Percentiles rank a stretch among this genome's conserved stretches.
These are phyloP conservation scores for Ormyrus labotus DNA, from an alignment of 2,888 invertebrate species.

Conservation along the genomic window DNA sequence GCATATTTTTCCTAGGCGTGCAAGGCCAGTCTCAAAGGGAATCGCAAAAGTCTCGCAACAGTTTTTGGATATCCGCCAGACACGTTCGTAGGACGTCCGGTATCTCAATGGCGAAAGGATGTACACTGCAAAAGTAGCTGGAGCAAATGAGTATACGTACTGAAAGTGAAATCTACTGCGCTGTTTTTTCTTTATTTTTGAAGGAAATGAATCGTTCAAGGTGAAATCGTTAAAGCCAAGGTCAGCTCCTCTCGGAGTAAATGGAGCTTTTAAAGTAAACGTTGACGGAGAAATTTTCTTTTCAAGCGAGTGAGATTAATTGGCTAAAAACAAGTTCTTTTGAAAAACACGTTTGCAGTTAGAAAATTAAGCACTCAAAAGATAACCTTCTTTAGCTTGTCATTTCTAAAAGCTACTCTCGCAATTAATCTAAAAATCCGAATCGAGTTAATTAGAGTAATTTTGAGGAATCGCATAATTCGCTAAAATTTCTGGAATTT, in stretches of 20 bases:
- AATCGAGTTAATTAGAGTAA: background rate
- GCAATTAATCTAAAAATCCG: too few species aligned
- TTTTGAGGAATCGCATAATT: background rate
- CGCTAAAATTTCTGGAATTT: background rate
- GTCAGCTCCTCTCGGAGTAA: too few species aligned
- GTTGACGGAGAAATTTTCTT: background rate
- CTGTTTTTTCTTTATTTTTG: conserved; percentile 18
- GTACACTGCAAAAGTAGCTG: background rate
- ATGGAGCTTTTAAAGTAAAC: too few species aligned
- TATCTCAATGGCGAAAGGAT: conserved; percentile 33
- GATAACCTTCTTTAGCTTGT: too few species aligned
- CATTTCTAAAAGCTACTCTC: too few species aligned
- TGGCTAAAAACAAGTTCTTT: too few species aligned
- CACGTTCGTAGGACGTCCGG: conserved; percentile 40
- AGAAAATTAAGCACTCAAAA: too few species aligned
- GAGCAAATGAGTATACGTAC: conserved; percentile 18
- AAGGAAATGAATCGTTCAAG: background rate
- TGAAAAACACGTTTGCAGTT: too few species aligned
- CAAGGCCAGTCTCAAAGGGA: conserved; percentile 45
- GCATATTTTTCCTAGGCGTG: conserved; percentile 43
- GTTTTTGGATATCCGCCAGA: conserved; percentile 51
- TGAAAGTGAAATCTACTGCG: conserved; percentile 49
- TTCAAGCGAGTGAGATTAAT: too few species aligned
- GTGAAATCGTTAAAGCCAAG: too few species aligned
- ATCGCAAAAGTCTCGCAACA: conserved; percentile 34